A percentile compares a stretch with the other conserved stretches of the same genome.
Evolutionary conservation across 2,797 vertebrate species (phyloP).

Genomic region (Mormyrops boulengeri): DNA sequence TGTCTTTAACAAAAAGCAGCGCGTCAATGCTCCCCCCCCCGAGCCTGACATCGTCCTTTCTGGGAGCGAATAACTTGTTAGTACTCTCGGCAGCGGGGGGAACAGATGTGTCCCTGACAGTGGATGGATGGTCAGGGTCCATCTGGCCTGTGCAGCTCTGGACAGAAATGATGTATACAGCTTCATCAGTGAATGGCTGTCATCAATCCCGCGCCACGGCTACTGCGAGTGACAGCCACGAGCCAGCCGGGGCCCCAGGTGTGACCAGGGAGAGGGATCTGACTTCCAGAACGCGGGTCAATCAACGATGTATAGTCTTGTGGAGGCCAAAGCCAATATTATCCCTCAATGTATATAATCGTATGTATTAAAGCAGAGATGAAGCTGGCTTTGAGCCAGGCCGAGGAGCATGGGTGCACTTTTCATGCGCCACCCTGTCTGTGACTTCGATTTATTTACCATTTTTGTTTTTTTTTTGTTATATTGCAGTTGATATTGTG

Average conservation of each 20-base stretch:
- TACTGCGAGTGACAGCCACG: slow-evolving; percentile 75
- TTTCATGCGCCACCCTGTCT: slow-evolving; percentile 44
- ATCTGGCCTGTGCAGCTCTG: slow-evolving; percentile 88
- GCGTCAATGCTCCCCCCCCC: not conserved
- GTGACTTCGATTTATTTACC: slow-evolving; percentile 56
- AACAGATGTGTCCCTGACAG: slow-evolving; percentile 96
- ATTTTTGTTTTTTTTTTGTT: not conserved
- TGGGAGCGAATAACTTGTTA: slow-evolving; percentile 78
- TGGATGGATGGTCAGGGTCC: slow-evolving; percentile 90
- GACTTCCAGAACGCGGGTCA: slow-evolving; percentile 88
- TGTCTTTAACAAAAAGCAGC: slow-evolving; percentile 23
- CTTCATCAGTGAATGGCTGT: slow-evolving; percentile 85
- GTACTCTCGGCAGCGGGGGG: slow-evolving; percentile 71
- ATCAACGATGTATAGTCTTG: slow-evolving; percentile 68
- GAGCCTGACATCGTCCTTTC: slow-evolving; percentile 65
- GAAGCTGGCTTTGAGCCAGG: slow-evolving; percentile 40
- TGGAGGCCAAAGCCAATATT: slow-evolving; percentile 63
- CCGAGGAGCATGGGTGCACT: slow-evolving; percentile 3
- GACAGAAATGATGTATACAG: slow-evolving; percentile 96
- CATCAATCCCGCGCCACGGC: slow-evolving; percentile 83
- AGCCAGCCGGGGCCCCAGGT: slow-evolving; percentile 82
- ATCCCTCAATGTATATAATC: slow-evolving; percentile 79
- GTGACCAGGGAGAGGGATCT: slow-evolving; percentile 70
- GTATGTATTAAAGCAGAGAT: slow-evolving; percentile 62
- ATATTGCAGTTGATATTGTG: slow-evolving; percentile 39